Percentiles rank a stretch among this genome's conserved stretches.
These are phyloP conservation scores for Conus canariensis DNA, from an alignment of 2,888 invertebrate genomes.

Conservation along the genomic window DNA sequence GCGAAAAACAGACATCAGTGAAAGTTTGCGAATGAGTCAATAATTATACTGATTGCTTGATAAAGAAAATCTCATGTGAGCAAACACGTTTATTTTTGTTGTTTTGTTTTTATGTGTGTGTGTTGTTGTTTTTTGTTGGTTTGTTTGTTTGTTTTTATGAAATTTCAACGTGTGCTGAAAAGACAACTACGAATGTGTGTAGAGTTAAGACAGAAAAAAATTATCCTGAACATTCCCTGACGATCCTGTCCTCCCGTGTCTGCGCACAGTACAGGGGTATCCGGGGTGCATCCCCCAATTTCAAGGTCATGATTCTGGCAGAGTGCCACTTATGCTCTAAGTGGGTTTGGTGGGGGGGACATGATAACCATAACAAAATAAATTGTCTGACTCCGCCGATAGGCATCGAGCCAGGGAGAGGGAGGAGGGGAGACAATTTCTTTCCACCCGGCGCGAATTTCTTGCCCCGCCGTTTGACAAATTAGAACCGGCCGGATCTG, in stretches of 20 bases:
- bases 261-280: too few relatives aligned
- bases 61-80: too few relatives aligned
- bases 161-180: too few relatives aligned
- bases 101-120: too few relatives aligned
- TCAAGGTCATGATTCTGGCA: background rate
- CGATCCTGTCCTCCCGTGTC: background rate
- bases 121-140: too few relatives aligned
- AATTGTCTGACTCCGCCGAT: constrained; percentile 5
- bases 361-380: constrained; percentile 30
- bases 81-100: too few relatives aligned
- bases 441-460: background rate
- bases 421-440: constrained; percentile 1
- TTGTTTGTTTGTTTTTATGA: too few relatives aligned
- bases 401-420: constrained; percentile 5
- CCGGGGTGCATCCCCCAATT: background rate
- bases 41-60: too few relatives aligned
- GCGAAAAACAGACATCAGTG: too few relatives aligned
- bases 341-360: background rate
- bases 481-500: constrained; percentile 8
- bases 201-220: too few relatives aligned
- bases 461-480: constrained; percentile 1
- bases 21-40: too few relatives aligned
- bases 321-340: background rate
- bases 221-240: background rate
- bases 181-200: too few relatives aligned